Percentiles rank a stretch among this genome's conserved stretches.
Conservation (phyloP, 2,113 vertebrate genomes). For the Columba janthina region DNA sequence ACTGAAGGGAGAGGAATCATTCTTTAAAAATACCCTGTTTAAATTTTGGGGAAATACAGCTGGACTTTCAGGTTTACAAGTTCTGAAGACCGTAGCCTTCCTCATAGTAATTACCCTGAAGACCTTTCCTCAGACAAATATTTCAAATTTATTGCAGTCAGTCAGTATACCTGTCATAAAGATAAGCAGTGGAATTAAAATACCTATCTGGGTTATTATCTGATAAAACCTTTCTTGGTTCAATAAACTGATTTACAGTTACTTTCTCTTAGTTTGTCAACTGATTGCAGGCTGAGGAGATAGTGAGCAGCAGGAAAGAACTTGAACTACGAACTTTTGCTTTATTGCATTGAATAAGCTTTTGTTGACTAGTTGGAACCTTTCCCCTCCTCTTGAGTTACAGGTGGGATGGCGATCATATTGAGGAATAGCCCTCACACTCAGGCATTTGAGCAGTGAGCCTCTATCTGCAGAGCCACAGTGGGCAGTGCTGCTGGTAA, state of each 20-base stretch:
- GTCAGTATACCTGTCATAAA: slow-evolving; percentile 47
- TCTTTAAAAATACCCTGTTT: background rate
- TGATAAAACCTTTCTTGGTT: slow-evolving; percentile 64
- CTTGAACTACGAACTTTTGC: slow-evolving; percentile 13
- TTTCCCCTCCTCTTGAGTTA: background rate
- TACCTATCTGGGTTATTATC: slow-evolving; percentile 42
- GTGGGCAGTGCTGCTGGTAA: background rate
- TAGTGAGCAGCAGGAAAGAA: background rate
- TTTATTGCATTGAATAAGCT: background rate
- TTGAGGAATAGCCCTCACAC: background rate
- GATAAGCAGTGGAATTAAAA: slow-evolving; percentile 68
- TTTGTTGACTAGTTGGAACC: background rate
- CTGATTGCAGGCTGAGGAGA: slow-evolving; percentile 47
- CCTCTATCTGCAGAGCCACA: rapidly evolving
- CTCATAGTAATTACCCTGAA: background rate
- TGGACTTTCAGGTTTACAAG: background rate
- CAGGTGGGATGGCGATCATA: rapidly evolving
- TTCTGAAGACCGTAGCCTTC: background rate
- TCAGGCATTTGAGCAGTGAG: rapidly evolving
- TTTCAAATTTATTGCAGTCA: slow-evolving; percentile 33
- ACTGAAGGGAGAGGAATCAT: background rate
- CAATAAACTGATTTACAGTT: slow-evolving; percentile 48
- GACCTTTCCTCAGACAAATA: slow-evolving; percentile 27
- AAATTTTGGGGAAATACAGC: background rate
- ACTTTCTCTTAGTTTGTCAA: slow-evolving; percentile 66